phyloP scores from a whole-genome alignment of 1,140 invertebrate genomes.

The Drosophila mayri region DNA sequence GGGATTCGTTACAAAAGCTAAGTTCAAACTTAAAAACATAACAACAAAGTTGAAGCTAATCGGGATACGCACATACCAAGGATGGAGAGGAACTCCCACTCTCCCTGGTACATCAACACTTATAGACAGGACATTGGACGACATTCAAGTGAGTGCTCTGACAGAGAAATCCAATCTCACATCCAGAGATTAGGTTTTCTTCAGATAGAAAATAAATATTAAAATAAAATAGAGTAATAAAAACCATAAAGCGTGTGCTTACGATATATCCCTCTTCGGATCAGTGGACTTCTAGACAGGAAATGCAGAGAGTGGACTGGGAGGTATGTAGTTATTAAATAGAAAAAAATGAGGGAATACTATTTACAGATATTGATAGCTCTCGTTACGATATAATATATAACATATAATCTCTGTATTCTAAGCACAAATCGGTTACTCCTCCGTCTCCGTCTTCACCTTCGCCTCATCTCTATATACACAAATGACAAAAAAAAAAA shows the following conservation, averaged over 20 bases:
- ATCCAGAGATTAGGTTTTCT: not conserved
- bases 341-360: not conserved
- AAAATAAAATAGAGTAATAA: not conserved
- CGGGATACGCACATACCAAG: not conserved
- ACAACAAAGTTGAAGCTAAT: slow-evolving; percentile 58
- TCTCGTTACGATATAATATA: slow-evolving; percentile 2
- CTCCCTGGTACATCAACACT: slow-evolving; percentile 15
- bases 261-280: not conserved
- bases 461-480: slow-evolving; percentile 23
- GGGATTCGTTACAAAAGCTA: slow-evolving; percentile 43
- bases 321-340: not conserved
- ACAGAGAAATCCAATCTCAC: not conserved
- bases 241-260: not conserved
- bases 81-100: not conserved
- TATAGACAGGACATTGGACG: slow-evolving; percentile 55
- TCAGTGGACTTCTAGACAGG: not conserved
- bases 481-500: slow-evolving; percentile 34
- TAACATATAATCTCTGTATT: slow-evolving; percentile 32
- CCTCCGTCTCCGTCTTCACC: not conserved
- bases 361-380: slow-evolving; percentile 13
- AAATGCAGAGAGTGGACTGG: slow-evolving; percentile 9
- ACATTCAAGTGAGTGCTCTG: not conserved
- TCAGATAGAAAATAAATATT: slow-evolving; percentile 6
- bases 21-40: slow-evolving; percentile 70
- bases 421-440: slow-evolving; percentile 27